These are phyloP conservation scores for Megaceryle maxima DNA, from an alignment of 2,113 vertebrate genomes.

Conservation along the genomic window DNA sequence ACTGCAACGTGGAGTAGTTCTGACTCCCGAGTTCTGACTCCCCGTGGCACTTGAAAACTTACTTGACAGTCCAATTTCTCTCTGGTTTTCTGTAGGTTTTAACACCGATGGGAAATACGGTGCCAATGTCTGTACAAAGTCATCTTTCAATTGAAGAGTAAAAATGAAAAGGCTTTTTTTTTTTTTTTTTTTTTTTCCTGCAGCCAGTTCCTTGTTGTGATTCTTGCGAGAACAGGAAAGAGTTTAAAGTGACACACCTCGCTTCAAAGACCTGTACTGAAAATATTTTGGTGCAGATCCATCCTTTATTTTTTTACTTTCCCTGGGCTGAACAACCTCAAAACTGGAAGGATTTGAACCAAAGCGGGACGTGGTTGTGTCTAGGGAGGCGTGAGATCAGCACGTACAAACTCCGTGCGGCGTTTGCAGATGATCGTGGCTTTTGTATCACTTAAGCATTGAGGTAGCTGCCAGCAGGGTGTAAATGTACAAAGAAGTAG, in stretches of 20 bases:
- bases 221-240: neutral
- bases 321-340: neutral
- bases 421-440: neutral
- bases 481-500: neutral
- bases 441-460: neutral
- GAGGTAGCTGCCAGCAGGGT: neutral
- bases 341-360: neutral
- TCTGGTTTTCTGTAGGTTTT: neutral
- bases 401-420: accelerated
- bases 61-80: neutral
- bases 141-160: neutral
- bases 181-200: neutral
- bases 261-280: neutral
- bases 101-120: neutral
- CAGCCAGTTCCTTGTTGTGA: neutral
- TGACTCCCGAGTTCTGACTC: neutral
- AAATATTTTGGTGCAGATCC: neutral
- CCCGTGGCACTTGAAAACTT: neutral
- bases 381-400: neutral
- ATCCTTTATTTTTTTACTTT: neutral
- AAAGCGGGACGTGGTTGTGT: neutral
- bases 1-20: neutral
- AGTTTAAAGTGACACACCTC: neutral
- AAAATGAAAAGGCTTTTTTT: neutral
- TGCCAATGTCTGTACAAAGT: neutral